These are phyloP conservation scores for Synergus itoensis DNA, from an alignment of 2,888 invertebrate species.

Conservation along the genomic window DNA sequence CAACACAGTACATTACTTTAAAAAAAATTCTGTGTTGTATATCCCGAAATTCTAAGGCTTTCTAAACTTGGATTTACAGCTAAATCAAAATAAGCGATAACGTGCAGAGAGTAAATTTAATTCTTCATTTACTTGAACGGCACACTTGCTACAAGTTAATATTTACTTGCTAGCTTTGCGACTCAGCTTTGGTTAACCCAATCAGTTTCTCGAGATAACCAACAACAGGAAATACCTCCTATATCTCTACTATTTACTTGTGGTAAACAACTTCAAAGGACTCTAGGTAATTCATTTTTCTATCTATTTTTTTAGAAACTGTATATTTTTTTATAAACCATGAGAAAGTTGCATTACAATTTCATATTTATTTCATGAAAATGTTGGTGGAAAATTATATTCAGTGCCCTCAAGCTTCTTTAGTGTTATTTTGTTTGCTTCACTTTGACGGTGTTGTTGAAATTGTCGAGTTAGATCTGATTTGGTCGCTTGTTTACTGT, in stretches of 20 bases:
- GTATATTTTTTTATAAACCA: neutral
- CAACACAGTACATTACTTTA: no score
- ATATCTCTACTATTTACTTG: neutral
- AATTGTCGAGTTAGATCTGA: slow-evolving; percentile 3
- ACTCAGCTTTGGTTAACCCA: slow-evolving; percentile 22
- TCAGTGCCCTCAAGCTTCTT: neutral
- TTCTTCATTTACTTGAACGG: neutral
- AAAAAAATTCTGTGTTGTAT: neutral
- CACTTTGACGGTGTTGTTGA: neutral
- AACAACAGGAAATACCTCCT: slow-evolving; percentile 12
- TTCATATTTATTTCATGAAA: neutral
- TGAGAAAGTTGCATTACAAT: neutral
- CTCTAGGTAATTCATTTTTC: neutral
- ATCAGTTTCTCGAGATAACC: slow-evolving; percentile 32
- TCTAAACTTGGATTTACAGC: no score
- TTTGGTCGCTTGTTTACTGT: slow-evolving; percentile 10
- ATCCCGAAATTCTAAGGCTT: neutral
- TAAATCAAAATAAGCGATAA: no score
- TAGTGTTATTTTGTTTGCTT: neutral
- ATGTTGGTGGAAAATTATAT: neutral
- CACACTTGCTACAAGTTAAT: neutral
- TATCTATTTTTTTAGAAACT: no score
- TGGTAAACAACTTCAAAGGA: slow-evolving; percentile 3
- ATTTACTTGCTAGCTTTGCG: slow-evolving; percentile 14
- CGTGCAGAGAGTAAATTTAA: neutral